Evolutionary conservation across 2,797 vertebrate species (phyloP).

Genomic region (Pseudochirops corinnae): DNA sequence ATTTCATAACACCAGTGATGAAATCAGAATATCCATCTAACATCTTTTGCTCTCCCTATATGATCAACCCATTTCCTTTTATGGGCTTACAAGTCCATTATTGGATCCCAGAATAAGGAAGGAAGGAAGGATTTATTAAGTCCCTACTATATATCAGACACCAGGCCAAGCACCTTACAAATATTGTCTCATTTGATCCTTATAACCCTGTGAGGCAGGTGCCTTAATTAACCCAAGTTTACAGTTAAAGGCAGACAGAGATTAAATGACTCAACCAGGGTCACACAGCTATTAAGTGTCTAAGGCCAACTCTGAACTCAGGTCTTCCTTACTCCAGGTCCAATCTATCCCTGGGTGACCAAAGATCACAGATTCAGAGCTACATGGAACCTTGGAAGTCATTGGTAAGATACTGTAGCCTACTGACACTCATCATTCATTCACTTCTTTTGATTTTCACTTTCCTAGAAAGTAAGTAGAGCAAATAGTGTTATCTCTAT

Average conservation of each 20-base stretch:
- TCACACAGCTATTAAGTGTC: background rate
- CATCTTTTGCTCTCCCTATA: background rate
- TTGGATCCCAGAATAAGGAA: background rate
- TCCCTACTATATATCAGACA: background rate
- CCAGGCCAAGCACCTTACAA: background rate
- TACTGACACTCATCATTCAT: background rate
- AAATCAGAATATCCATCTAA: background rate
- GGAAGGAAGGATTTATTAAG: background rate
- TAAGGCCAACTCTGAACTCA: background rate
- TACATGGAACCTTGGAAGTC: background rate
- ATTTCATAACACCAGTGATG: background rate
- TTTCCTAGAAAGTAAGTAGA: background rate
- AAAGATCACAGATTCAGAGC: background rate
- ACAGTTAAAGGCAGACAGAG: background rate
- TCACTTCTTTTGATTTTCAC: background rate
- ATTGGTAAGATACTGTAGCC: background rate
- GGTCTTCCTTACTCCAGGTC: background rate
- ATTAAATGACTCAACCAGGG: background rate
- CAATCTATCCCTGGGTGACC: background rate
- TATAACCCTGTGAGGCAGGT: background rate
- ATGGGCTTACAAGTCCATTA: background rate
- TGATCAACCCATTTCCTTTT: background rate
- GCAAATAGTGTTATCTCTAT: background rate
- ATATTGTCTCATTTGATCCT: background rate
- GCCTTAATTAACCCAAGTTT: background rate